Evolutionary conservation across 2,797 vertebrate species (phyloP).

Genomic region (Aplochiton taeniatus): DNA sequence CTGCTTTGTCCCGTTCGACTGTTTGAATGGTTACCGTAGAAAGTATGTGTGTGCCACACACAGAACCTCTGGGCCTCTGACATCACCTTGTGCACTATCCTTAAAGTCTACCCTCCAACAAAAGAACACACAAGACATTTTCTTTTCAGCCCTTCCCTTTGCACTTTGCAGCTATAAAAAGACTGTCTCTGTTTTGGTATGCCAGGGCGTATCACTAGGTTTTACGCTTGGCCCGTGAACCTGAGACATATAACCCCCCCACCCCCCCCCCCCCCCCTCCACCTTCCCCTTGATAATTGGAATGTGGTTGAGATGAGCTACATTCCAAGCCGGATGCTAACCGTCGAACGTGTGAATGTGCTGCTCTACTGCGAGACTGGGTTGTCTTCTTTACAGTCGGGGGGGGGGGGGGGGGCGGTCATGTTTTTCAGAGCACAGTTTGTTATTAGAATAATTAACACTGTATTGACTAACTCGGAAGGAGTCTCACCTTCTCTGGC

Average conservation of each 20-base stretch:
- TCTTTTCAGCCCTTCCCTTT: constrained; percentile 8
- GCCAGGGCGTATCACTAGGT: constrained; percentile 60
- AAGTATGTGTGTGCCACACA: constrained; percentile 36
- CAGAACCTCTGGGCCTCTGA: not conserved
- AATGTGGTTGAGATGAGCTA: constrained; percentile 53
- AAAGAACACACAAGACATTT: constrained; percentile 8
- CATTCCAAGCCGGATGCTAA: constrained; percentile 40
- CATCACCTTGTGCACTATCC: not conserved
- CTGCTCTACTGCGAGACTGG: constrained; percentile 38
- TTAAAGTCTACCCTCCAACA: constrained; percentile 21
- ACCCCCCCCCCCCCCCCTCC: no score
- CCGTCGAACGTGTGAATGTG: constrained; percentile 54
- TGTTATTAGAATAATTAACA: constrained; percentile 71
- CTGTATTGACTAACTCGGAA: constrained; percentile 65
- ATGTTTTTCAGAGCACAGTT: constrained; percentile 44
- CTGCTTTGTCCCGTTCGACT: constrained; percentile 6
- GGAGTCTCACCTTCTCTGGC: constrained; percentile 41
- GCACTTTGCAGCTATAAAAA: constrained; percentile 50
- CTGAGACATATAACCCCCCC: constrained; percentile 59
- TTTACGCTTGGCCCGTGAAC: constrained; percentile 57
- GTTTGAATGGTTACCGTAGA: constrained; percentile 46
- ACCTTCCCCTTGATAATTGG: constrained; percentile 60
- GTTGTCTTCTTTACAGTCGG: constrained; percentile 47
- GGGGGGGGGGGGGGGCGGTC: constrained; percentile 13
- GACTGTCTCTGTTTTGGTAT: constrained; percentile 51